These are phyloP conservation scores for Eristalinus sepulchralis DNA, from an alignment of 2,888 invertebrate genomes.

Conservation along the genomic window DNA sequence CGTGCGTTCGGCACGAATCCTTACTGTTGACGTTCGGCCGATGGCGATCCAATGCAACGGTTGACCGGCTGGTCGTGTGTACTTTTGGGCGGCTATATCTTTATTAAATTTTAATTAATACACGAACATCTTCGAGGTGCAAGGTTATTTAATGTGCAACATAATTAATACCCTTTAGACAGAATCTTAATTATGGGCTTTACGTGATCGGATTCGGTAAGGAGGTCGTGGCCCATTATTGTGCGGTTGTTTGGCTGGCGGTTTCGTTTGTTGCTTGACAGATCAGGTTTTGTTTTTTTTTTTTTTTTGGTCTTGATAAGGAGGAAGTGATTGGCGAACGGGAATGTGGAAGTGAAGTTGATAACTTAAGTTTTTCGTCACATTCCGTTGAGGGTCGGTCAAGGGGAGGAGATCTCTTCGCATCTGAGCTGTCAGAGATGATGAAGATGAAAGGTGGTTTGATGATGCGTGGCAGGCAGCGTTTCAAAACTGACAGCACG, in stretches of 20 bases:
- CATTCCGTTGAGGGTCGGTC: background rate
- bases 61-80: conserved; percentile 27
- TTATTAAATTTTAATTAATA: conserved; percentile 70
- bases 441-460: background rate
- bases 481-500: background rate
- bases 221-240: conserved; percentile 4
- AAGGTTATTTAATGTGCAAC: conserved; percentile 62
- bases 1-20: conserved; percentile 50
- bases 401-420: background rate
- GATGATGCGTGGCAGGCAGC: background rate
- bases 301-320: background rate
- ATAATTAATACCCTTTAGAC: conserved; percentile 61
- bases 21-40: conserved; percentile 22
- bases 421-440: background rate
- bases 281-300: background rate
- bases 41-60: background rate
- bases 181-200: conserved; percentile 50
- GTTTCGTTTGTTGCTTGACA: conserved; percentile 10
- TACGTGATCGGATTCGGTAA: conserved; percentile 52
- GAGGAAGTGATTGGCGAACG: background rate
- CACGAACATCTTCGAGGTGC: conserved; percentile 53
- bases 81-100: conserved; percentile 66
- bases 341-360: background rate
- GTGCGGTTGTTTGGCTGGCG: background rate
- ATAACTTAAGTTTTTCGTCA: background rate